Evolutionary conservation across 2,797 vertebrate genomes (phyloP).

Genomic region (Trachurus trachurus): DNA sequence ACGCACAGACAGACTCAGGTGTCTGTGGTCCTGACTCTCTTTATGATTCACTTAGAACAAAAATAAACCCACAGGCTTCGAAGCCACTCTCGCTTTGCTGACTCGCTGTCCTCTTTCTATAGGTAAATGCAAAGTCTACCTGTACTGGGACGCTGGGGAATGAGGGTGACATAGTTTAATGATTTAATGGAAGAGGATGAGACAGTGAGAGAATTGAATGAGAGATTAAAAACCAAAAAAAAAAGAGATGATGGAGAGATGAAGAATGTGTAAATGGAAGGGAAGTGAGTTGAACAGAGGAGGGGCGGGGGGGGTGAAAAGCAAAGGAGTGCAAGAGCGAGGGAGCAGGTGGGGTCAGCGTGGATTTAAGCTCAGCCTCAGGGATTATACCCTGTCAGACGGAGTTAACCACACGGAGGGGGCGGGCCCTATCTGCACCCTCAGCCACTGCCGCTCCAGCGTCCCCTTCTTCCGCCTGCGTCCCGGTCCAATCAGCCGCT

Average conservation of each 20-base stretch:
- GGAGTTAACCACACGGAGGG: slow-evolving; percentile 60
- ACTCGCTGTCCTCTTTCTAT: slow-evolving; percentile 27
- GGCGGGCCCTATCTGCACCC: slow-evolving; percentile 54
- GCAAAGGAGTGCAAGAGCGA: slow-evolving; percentile 17
- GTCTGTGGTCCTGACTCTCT: background rate
- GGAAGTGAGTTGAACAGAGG: background rate
- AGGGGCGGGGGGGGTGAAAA: slow-evolving; percentile 5
- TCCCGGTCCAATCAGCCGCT: slow-evolving; percentile 52
- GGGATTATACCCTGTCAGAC: slow-evolving; percentile 77
- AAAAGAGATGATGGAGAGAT: background rate
- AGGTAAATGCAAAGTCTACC: slow-evolving; percentile 20
- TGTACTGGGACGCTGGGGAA: background rate
- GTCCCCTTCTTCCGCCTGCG: slow-evolving; percentile 33
- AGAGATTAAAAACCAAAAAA: background rate
- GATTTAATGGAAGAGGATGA: background rate
- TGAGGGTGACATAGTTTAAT: background rate
- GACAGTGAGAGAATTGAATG: background rate
- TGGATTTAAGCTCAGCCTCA: slow-evolving; percentile 73
- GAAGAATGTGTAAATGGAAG: background rate
- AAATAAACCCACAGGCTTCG: slow-evolving; percentile 60
- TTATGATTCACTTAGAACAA: slow-evolving; percentile 45
- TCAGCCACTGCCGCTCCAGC: slow-evolving; percentile 56
- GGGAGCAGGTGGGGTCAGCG: slow-evolving; percentile 70
- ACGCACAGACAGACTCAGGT: slow-evolving; percentile 5
- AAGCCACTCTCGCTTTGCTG: slow-evolving; percentile 17